phyloP scores from a whole-genome alignment of 2,113 vertebrate genomes.

The Myodes glareolus region DNA sequence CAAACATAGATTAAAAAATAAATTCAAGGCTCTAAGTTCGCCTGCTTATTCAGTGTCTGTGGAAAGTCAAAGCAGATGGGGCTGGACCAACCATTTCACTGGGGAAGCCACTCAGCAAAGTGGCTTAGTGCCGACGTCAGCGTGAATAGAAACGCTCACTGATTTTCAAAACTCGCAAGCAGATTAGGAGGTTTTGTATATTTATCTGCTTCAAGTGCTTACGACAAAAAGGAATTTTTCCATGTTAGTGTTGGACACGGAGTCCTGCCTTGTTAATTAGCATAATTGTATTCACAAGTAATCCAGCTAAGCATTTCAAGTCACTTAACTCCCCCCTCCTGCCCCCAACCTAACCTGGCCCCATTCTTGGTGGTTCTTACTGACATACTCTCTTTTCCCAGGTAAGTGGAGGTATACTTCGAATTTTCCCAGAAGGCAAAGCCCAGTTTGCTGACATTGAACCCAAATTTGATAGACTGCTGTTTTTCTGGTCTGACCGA shows the following conservation, averaged over 20 bases:
- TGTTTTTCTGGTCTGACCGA: constrained; percentile 99
- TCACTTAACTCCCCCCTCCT: not conserved
- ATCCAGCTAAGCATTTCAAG: not conserved
- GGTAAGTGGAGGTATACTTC: constrained; percentile 97
- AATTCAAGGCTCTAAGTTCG: not conserved
- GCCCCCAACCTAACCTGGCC: not conserved
- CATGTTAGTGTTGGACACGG: not conserved
- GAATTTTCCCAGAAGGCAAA: constrained; percentile 99
- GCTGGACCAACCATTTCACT: not conserved
- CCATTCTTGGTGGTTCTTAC: not conserved
- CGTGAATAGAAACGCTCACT: not conserved
- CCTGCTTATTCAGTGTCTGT: not conserved
- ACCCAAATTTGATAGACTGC: constrained; percentile 97
- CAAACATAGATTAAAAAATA: not conserved
- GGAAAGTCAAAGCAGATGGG: not conserved
- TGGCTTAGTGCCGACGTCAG: not conserved
- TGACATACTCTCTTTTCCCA: constrained; percentile 82
- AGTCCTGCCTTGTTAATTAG: not conserved
- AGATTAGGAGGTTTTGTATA: not conserved
- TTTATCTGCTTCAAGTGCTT: not conserved
- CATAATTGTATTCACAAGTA: not conserved
- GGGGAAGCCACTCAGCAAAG: not conserved
- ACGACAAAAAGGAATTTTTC: constrained; percentile 16
- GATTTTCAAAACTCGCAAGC: not conserved
- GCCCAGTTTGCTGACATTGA: constrained; percentile 98